Percentiles rank a stretch among this genome's conserved stretches.
phyloP scores from a whole-genome alignment of 2,113 vertebrate genomes.

The Paradisaea rubra region DNA sequence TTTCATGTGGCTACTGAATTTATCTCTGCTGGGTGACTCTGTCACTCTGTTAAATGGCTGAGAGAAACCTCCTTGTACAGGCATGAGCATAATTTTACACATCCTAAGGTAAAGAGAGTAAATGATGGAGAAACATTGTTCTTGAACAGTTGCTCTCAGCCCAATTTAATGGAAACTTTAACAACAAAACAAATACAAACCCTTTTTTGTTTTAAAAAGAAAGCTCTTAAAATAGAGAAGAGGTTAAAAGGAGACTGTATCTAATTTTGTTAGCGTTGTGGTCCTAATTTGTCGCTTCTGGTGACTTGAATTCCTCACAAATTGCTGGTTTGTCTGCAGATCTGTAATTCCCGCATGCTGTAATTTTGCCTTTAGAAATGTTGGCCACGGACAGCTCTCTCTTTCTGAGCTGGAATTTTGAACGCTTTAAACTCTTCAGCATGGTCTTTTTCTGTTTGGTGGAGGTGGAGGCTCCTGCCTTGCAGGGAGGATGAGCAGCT shows the following conservation, averaged over 20 bases:
- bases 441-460: neutral
- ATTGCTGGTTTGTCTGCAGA: conserved; percentile 67
- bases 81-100: neutral
- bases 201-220: neutral
- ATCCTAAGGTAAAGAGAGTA: neutral
- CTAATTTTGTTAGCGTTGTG: conserved; percentile 51
- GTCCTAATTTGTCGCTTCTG: conserved; percentile 61
- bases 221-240: conserved; percentile 2
- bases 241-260: conserved; percentile 53
- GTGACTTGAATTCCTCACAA: conserved; percentile 65
- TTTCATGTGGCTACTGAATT: neutral
- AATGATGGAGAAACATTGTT: neutral
- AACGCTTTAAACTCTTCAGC: neutral
- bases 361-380: conserved; percentile 63
- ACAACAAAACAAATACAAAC: conserved; percentile 12
- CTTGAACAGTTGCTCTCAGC: neutral
- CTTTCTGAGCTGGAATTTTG: neutral
- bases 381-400: conserved; percentile 4
- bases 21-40: neutral
- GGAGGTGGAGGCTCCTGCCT: neutral
- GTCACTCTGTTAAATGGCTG: neutral
- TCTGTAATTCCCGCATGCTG: conserved; percentile 58
- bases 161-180: conserved; percentile 34
- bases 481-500: neutral
- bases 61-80: neutral